Base-by-base conservation (phyloP, 2,113 vertebrate species). In the Ictidomys tridecemlineatus region DNA sequence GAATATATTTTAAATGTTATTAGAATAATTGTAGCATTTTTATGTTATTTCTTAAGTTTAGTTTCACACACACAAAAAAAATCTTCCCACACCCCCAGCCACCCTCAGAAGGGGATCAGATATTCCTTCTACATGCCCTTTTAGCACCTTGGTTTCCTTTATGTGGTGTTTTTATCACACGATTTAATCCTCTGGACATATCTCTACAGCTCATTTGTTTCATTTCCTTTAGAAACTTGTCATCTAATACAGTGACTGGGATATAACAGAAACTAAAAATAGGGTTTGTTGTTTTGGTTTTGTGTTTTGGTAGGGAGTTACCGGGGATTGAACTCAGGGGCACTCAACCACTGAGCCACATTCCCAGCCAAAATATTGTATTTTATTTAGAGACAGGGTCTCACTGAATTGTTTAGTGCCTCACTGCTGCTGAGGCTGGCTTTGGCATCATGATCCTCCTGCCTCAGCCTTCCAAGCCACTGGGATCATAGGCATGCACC, bases 1-100 rank as follows among this genome's bases (percentile, higher is more conserved):
- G 37, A 98, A 93, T 9, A 88, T 51, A 74, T 70, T 85, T 82
- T 73, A 79, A 76, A 78, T 13, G 16, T 86, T 61, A 86, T 53
- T 87, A 58, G 58, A 58, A 58, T 34, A 22, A 18, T 79, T 63
- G 4, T 39, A 63, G 4, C 61, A 80, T 83, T 67, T 83, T 1
- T 8, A 8, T 39, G 14, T 39, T 79, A 83, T 61, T 87, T 92
- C 56, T 53, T 53, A 78, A 89, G 16, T 42, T 16, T 83, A 56
- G 83, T 70, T 24, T n/a, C 76, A 80, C 24, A 58, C 51, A 61
- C 12, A 45, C 56, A 22, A 22, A 58, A 24, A 80, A 58, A 73
- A 79, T 51, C 32, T 22, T 12, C 51, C 51, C 48, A 63, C 13
- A 67, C 0, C 20, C n/a, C 34, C 2, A 51, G 10, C 7, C 8